Evolutionary conservation across 2,797 vertebrate genomes (phyloP).

Genomic region (Hydrolagus colliei): DNA sequence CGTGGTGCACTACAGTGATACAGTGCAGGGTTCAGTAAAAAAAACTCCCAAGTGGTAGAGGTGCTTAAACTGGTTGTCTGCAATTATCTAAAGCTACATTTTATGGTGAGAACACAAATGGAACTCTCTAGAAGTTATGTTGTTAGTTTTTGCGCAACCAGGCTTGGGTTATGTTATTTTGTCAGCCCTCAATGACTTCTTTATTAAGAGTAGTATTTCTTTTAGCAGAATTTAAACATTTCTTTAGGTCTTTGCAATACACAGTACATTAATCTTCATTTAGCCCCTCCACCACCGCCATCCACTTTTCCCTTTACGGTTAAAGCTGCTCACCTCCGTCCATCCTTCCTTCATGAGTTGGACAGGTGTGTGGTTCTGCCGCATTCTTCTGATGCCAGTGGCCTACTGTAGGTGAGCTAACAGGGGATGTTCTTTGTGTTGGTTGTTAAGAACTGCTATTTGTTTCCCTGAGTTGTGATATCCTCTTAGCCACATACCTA

Average conservation of each 20-base stretch:
- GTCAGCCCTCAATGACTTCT: neutral
- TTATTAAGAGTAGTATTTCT: neutral
- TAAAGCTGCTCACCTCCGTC: neutral
- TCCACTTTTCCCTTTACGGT: neutral
- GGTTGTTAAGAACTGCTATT: neutral
- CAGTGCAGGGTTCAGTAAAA: neutral
- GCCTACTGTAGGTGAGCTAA: neutral
- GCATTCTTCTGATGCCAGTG: neutral
- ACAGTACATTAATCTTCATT: neutral
- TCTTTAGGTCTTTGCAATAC: no score
- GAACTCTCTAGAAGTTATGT: neutral
- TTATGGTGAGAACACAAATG: neutral
- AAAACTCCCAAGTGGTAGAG: neutral
- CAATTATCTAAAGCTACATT: neutral
- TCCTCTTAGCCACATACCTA: neutral
- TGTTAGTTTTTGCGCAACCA: neutral
- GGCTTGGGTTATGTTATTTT: neutral
- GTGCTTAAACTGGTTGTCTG: neutral
- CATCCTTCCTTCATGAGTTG: neutral
- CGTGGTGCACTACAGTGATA: no score
- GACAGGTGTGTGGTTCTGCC: neutral
- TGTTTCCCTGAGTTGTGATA: neutral
- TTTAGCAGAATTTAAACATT: no score
- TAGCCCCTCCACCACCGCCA: neutral
- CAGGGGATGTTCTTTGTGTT: neutral